Conservation (phyloP, 1,140 invertebrate genomes). For the Musca vetustissima region DNA sequence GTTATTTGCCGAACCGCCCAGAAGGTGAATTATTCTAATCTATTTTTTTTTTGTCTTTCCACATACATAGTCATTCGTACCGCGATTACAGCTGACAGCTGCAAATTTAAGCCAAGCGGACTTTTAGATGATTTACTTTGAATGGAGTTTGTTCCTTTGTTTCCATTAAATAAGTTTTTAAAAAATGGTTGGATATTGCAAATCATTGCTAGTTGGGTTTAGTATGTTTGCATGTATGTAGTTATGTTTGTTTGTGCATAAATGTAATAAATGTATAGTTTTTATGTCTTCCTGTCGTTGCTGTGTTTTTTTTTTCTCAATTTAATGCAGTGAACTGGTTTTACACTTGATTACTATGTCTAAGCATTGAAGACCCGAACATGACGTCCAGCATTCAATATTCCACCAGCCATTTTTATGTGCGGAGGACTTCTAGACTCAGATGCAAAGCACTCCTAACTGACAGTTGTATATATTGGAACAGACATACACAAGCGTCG, state of each 20-base stretch:
- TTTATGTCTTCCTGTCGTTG: conserved; percentile 22
- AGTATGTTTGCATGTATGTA: too few species aligned
- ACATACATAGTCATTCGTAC: not conserved
- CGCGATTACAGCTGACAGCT: conserved; percentile 6
- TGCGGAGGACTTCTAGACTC: too few species aligned
- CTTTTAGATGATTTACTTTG: conserved; percentile 8
- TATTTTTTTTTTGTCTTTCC: not conserved
- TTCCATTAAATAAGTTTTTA: conserved; percentile 16
- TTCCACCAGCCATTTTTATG: not conserved
- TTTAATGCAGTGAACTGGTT: conserved; percentile 5
- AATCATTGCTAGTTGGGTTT: not conserved
- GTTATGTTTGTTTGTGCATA: not conserved
- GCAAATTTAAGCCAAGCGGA: not conserved
- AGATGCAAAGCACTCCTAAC: too few species aligned
- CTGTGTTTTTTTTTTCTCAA: too few species aligned
- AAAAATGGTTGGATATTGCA: not conserved
- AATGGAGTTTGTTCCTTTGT: not conserved
- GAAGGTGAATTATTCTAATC: conserved; percentile 22
- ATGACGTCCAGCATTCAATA: not conserved
- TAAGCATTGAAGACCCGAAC: not conserved
- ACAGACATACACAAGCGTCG: too few species aligned
- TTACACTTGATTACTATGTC: conserved; percentile 18
- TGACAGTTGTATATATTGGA: too few species aligned
- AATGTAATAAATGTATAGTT: not conserved
- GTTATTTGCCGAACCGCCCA: conserved; percentile 9